Conservation (phyloP, 2,113 vertebrate species). For the Galbula dea region DNA sequence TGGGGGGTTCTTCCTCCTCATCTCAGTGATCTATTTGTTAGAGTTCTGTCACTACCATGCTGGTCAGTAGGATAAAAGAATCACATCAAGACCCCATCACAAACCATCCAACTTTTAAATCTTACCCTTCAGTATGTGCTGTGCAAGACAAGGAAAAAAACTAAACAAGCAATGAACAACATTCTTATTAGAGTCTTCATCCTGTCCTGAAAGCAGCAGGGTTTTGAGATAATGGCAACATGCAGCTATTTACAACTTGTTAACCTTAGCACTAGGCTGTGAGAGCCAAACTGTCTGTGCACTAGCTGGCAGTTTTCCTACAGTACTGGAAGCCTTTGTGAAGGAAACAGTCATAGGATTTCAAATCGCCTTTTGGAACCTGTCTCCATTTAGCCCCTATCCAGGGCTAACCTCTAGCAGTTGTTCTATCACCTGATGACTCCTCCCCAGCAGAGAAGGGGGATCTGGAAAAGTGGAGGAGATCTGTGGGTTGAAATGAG, state of each 20-base stretch:
- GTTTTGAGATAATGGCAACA: slow-evolving; percentile 53
- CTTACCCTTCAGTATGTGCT: background rate
- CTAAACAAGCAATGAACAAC: background rate
- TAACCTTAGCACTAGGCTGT: slow-evolving; percentile 45
- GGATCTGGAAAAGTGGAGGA: too few species aligned
- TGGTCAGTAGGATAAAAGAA: background rate
- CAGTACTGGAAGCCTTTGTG: background rate
- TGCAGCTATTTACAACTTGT: slow-evolving; percentile 59
- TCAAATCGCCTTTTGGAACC: background rate
- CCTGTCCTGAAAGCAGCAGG: slow-evolving; percentile 34
- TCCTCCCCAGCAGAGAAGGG: too few species aligned
- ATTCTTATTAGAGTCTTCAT: slow-evolving; percentile 11
- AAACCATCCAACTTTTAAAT: background rate
- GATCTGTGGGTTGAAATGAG: too few species aligned
- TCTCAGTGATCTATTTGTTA: background rate
- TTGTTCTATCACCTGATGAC: too few species aligned
- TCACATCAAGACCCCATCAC: background rate
- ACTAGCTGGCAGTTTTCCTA: slow-evolving; percentile 34
- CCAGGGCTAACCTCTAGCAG: too few species aligned
- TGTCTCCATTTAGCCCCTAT: background rate
- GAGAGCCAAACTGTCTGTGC: slow-evolving; percentile 37
- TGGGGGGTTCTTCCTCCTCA: fast-evolving
- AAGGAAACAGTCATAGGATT: background rate
- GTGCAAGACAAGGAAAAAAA: background rate
- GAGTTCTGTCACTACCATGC: background rate